Evolutionary conservation across 2,797 vertebrate species (phyloP).

Genomic region (Echiichthys vipera): DNA sequence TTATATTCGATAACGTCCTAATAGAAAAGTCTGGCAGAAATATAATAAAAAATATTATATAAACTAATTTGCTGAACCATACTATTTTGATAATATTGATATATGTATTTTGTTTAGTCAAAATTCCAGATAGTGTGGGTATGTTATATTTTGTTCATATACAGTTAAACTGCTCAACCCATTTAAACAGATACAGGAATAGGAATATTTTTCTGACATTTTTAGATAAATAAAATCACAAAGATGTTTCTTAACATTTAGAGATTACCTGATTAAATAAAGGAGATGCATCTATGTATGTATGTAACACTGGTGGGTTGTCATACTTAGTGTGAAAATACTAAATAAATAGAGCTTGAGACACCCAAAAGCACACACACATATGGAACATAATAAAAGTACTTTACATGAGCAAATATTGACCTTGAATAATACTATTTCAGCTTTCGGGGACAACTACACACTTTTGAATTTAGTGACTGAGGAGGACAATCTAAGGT

Average conservation of each 20-base stretch:
- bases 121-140: background rate
- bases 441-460: constrained; percentile 1
- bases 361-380: background rate
- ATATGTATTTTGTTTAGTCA: too few species aligned
- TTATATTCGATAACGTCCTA: background rate
- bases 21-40: background rate
- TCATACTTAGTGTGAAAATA: background rate
- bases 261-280: background rate
- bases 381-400: background rate
- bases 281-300: background rate
- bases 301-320: background rate
- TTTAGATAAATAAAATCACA: background rate
- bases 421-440: constrained; percentile 20
- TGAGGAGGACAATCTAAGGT: constrained; percentile 60
- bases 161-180: background rate
- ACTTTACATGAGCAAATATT: constrained; percentile 6
- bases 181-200: too few species aligned
- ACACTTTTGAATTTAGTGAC: constrained; percentile 50
- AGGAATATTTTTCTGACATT: background rate
- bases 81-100: too few species aligned
- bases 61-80: background rate
- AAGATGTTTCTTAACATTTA: background rate
- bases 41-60: background rate
- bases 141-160: background rate
- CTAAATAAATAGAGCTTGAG: background rate